Evolutionary conservation across 2,113 vertebrate genomes (phyloP), one percentile per base, ranked within the genome.

Genomic region (Eptesicus fuscus): DNA sequence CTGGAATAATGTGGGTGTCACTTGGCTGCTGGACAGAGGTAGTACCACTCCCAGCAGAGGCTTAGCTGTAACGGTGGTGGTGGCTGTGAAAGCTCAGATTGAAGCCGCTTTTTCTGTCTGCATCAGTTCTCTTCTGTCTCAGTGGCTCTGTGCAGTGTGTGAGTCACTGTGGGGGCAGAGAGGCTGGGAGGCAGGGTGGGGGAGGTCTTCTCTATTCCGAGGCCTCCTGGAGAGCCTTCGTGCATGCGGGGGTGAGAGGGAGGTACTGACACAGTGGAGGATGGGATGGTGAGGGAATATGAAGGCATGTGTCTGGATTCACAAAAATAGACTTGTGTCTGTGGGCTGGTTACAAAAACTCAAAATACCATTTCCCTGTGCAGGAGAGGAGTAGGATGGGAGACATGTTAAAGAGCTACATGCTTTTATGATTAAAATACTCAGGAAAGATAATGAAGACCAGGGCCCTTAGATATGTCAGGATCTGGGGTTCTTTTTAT

Each of bases 321-420:
- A 90, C 80, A 92, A 40, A 95, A 93, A 95, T 88, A 95, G 93
- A 78, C 49, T n/a, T 4, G 22, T 25, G 47, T 92, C 87, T 88
- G 84, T 74, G 82, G 61, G 76, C 83, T 53, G 28, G 76, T 88
- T 70, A 90, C 79, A n/a, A 71, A 63, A 51, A 78, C 93, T 93
- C 65, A 49, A 90, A 94, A 96, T 92, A 78, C 53, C 42, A n/a
- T 74, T 80, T 96, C 70, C 49, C 83, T 59, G 59, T 9, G n/a
- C 44, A 63, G 35, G 69, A 74, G 80, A 95, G 42, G 42, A 83
- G 47, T 59, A 49, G 53, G 51, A 25, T 1, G 7, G 79, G 61
- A 47, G 61, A 44, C 76, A 63, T 22, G n/a, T 42, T 80, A 51
- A 32, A 78, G 79, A 78, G 80, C 44, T 53, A 1, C 61, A 37